These are phyloP conservation scores for Delia radicum DNA, from an alignment of 1,140 invertebrate genomes.

Conservation along the genomic window DNA sequence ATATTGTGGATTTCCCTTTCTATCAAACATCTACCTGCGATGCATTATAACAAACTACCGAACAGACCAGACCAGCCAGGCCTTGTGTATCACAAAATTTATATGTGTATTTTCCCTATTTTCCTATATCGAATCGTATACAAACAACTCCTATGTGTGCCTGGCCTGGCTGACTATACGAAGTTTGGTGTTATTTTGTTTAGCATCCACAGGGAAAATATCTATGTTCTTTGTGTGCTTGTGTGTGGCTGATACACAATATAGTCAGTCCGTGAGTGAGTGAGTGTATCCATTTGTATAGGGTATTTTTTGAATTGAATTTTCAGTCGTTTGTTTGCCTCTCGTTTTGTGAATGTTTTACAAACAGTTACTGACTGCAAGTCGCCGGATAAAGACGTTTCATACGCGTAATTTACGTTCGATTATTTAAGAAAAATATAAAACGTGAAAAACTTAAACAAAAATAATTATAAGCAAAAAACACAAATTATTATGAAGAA, in stretches of 20 bases:
- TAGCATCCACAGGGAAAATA: neutral
- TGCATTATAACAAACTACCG: neutral
- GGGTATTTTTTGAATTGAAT: neutral
- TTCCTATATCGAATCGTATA: neutral
- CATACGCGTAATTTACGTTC: neutral
- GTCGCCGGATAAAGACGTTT: constrained; percentile 16
- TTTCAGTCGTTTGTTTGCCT: constrained; percentile 15
- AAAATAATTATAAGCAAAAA: too few species aligned
- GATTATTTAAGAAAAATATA: neutral
- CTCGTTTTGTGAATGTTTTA: constrained; percentile 1
- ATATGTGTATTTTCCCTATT: neutral
- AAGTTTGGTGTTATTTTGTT: neutral
- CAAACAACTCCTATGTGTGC: neutral
- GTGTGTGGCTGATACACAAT: too few species aligned
- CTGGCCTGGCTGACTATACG: neutral
- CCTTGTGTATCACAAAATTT: too few species aligned
- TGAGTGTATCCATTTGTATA: neutral
- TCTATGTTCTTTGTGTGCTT: neutral
- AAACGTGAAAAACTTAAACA: neutral
- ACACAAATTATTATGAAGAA: neutral
- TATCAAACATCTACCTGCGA: neutral
- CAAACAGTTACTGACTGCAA: constrained; percentile 11
- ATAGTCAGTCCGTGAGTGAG: too few species aligned
- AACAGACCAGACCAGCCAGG: neutral
- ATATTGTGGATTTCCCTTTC: neutral